phyloP scores from a whole-genome alignment of 2,797 vertebrate genomes.

The Cynodonichthys magdalenae region DNA sequence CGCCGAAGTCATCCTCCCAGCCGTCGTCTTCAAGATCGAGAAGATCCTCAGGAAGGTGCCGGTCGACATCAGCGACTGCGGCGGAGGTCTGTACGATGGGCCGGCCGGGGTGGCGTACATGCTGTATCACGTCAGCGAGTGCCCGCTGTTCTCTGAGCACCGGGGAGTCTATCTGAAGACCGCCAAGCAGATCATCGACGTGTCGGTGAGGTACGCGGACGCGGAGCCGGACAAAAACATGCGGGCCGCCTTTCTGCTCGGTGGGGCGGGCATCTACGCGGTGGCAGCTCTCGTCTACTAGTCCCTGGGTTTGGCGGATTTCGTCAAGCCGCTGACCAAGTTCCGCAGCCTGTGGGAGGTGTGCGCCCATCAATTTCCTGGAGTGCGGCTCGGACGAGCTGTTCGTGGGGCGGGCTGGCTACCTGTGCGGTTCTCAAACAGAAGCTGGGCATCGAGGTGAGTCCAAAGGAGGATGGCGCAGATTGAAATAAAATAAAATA shows the following conservation, averaged over 20 bases:
- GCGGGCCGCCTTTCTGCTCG: slow-evolving; percentile 87
- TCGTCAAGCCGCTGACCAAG: slow-evolving; percentile 82
- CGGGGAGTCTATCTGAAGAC: slow-evolving; percentile 82
- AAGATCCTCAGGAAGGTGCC: slow-evolving; percentile 83
- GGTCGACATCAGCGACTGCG: slow-evolving; percentile 68
- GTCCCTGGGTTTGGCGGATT: slow-evolving; percentile 84
- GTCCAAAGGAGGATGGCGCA: slow-evolving; percentile 10
- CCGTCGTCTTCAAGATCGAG: slow-evolving; percentile 82
- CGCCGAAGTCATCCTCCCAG: slow-evolving; percentile 73
- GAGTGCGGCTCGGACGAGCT: slow-evolving; percentile 91
- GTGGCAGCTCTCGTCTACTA: slow-evolving; percentile 88
- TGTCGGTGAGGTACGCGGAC: slow-evolving; percentile 79
- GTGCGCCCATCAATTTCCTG: slow-evolving; percentile 84
- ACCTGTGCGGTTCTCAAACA: slow-evolving; percentile 89
- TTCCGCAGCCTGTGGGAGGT: slow-evolving; percentile 85
- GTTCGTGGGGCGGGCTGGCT: slow-evolving; percentile 89
- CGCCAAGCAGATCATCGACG: slow-evolving; percentile 86
- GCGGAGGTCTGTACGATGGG: slow-evolving; percentile 87
- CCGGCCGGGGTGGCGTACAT: slow-evolving; percentile 89
- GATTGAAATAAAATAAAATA: background rate
- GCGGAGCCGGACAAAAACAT: slow-evolving; percentile 84
- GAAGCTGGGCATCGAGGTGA: slow-evolving; percentile 89
- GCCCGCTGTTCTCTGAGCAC: slow-evolving; percentile 80
- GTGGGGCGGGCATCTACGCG: slow-evolving; percentile 86
- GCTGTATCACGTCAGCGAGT: slow-evolving; percentile 88